These are phyloP conservation scores for Leucoraja erinaceus DNA, from an alignment of 2,113 vertebrate species.

Conservation along the genomic window DNA sequence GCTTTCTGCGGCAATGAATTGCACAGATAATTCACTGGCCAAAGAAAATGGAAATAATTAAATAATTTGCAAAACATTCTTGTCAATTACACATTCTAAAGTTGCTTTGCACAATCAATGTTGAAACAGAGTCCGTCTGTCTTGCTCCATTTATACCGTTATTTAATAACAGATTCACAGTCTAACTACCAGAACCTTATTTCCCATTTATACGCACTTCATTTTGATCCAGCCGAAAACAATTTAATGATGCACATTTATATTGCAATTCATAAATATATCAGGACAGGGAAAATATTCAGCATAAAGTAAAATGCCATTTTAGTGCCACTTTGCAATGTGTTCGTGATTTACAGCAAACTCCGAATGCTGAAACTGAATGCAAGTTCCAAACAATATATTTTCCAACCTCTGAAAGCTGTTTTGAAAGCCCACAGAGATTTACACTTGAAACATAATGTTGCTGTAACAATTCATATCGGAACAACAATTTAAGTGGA, in stretches of 20 bases:
- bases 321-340: constrained; percentile 31
- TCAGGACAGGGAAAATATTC: constrained; percentile 31
- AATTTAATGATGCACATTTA: constrained; percentile 36
- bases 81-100: neutral
- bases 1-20: no score
- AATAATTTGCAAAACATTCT: neutral
- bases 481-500: constrained; percentile 31
- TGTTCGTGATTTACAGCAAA: neutral
- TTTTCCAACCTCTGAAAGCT: constrained; percentile 18
- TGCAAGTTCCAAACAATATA: constrained; percentile 2
- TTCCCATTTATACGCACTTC: neutral
- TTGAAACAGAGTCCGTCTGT: neutral
- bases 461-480: constrained; percentile 25
- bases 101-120: neutral
- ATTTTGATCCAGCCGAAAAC: neutral
- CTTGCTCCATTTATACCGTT: neutral
- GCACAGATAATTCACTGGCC: neutral
- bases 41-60: neutral
- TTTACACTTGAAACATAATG: constrained; percentile 27
- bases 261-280: constrained; percentile 34
- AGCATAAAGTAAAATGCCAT: constrained; percentile 23
- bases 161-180: neutral
- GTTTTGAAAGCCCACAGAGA: constrained; percentile 33
- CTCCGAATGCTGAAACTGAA: constrained; percentile 1
- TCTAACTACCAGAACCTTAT: neutral